Percentiles rank a stretch among this genome's conserved stretches.
phyloP scores from a whole-genome alignment of 2,888 invertebrate species.

The Drosophila kambysellisi region DNA sequence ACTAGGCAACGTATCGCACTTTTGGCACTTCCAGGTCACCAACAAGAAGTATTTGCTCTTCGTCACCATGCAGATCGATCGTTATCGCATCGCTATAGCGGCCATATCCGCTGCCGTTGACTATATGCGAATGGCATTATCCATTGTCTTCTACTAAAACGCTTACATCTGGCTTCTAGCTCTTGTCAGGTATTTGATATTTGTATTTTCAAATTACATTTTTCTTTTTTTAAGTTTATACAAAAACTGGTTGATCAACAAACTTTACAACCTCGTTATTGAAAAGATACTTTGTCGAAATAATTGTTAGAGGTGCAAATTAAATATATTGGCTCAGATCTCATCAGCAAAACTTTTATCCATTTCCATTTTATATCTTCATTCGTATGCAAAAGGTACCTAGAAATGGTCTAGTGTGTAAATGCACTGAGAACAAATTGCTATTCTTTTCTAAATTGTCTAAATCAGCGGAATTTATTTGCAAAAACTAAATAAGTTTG shows the following conservation, averaged over 20 bases:
- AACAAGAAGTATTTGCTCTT: conserved; percentile 66
- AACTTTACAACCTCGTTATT: neutral
- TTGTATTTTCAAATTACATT: conserved; percentile 2
- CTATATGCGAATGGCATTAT: conserved; percentile 76
- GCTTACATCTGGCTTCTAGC: neutral
- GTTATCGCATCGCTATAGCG: conserved; percentile 69
- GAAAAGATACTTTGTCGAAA: neutral
- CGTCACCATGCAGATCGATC: conserved; percentile 70
- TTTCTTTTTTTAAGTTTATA: neutral
- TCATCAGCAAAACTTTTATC: neutral
- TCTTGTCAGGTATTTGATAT: neutral
- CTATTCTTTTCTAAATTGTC: neutral
- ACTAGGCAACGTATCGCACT: conserved; percentile 39
- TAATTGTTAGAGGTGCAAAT: conserved; percentile 5
- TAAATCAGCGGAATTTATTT: neutral
- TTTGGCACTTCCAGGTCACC: conserved; percentile 60
- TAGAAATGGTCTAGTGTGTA: neutral
- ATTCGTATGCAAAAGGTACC: neutral
- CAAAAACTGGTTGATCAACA: neutral
- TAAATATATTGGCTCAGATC: conserved; percentile 6
- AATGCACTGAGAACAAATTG: neutral
- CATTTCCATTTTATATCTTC: neutral
- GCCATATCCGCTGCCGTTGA: conserved; percentile 77
- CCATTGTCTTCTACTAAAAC: conserved; percentile 52
- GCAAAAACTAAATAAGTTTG: too few relatives aligned